These are phyloP conservation scores for Propithecus deckenii DNA, from an alignment of 2,797 vertebrate species.

Conservation along the genomic window DNA sequence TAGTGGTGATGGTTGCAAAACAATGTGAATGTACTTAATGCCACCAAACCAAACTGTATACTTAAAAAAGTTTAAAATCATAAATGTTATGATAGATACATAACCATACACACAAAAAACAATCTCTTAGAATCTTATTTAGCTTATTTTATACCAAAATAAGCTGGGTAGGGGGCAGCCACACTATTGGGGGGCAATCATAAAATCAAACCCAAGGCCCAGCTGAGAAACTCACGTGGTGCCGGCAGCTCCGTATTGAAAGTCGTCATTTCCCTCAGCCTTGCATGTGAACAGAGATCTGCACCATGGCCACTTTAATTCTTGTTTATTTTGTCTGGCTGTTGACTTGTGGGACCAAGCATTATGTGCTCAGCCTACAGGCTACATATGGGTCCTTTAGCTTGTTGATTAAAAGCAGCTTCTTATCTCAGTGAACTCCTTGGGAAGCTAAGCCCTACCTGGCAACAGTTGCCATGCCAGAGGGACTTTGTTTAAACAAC, in stretches of 20 bases:
- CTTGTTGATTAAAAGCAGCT: neutral
- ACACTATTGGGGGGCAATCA: neutral
- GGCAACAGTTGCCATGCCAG: conserved; percentile 44
- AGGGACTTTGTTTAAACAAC: conserved; percentile 18
- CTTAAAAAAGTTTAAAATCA: neutral
- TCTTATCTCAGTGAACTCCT: conserved; percentile 42
- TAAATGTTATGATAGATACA: neutral
- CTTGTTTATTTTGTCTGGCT: conserved; percentile 20
- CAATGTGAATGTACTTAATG: neutral
- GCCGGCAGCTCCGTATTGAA: neutral
- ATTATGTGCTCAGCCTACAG: neutral
- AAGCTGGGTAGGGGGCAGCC: neutral
- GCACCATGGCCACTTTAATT: neutral
- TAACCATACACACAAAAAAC: neutral
- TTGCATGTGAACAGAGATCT: neutral
- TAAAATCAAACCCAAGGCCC: neutral
- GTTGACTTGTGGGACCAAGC: neutral
- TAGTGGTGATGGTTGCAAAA: neutral
- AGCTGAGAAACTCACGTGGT: neutral
- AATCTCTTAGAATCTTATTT: neutral
- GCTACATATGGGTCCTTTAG: neutral
- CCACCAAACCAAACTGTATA: neutral
- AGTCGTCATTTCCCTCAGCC: neutral
- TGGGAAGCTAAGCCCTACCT: neutral
- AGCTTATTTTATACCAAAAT: neutral